Percentiles rank a stretch among this genome's conserved stretches.
These are phyloP conservation scores for Keiferia lycopersicella DNA, from an alignment of 2,888 invertebrate species.

Conservation along the genomic window DNA sequence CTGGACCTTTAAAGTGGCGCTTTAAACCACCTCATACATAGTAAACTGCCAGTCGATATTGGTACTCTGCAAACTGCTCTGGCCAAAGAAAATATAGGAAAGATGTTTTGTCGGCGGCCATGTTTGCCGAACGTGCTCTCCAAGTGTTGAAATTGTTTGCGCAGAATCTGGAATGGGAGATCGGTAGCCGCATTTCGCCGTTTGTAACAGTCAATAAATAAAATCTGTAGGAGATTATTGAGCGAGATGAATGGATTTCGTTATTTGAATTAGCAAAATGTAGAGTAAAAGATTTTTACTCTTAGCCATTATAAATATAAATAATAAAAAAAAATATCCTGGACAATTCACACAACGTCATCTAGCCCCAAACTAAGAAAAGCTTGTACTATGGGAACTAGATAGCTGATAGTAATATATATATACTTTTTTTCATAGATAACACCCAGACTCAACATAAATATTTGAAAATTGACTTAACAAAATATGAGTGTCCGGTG, in stretches of 20 bases:
- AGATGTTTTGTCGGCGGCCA: constrained; percentile 11
- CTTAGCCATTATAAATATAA: no score
- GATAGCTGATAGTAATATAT: no score
- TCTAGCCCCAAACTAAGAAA: no score
- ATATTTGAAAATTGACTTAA: no score
- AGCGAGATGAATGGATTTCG: not conserved
- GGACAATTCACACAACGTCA: no score
- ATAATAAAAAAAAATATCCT: no score
- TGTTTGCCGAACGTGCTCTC: constrained; percentile 16
- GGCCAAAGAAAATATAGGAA: constrained; percentile 18
- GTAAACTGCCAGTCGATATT: constrained; percentile 37
- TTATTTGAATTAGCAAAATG: not conserved
- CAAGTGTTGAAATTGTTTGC: constrained; percentile 1
- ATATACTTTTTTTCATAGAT: no score
- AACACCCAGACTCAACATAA: no score
- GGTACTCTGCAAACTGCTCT: constrained; percentile 33
- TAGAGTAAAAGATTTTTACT: no score
- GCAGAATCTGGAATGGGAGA: not conserved
- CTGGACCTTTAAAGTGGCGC: constrained; percentile 23
- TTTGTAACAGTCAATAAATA: constrained; percentile 4
- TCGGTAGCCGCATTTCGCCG: not conserved
- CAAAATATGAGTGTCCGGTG: no score
- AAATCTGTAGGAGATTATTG: not conserved
- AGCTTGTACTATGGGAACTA: no score
- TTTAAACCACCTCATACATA: constrained; percentile 40